Conservation (phyloP, 2,888 invertebrate genomes). For the Xestia rhomboidea region DNA sequence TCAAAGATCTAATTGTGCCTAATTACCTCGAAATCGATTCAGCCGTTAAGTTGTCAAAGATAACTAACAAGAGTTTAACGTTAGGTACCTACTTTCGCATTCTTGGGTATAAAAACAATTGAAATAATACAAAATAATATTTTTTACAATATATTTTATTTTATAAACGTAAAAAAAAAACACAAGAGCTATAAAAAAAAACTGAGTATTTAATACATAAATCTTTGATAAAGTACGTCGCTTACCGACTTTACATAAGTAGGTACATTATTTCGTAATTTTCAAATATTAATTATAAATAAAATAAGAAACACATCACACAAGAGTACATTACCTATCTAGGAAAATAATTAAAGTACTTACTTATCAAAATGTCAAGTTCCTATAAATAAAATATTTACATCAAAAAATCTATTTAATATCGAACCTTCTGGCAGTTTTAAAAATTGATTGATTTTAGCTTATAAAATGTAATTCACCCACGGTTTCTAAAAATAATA, state of each 20-base stretch:
- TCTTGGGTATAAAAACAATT: background rate
- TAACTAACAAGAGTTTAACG: background rate
- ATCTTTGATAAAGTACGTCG: slow-evolving; percentile 48
- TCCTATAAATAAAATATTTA: slow-evolving; percentile 38
- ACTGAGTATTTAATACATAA: slow-evolving; percentile 55
- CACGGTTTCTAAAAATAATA: background rate
- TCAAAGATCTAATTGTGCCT: background rate
- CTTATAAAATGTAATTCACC: background rate
- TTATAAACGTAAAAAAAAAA: slow-evolving; percentile 57
- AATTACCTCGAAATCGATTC: background rate
- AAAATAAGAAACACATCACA: slow-evolving; percentile 29
- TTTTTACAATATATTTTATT: slow-evolving; percentile 38
- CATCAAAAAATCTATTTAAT: slow-evolving; percentile 15
- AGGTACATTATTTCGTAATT: slow-evolving; percentile 15
- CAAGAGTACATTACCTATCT: slow-evolving; percentile 23
- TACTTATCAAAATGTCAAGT: slow-evolving; percentile 20
- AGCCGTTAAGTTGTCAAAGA: background rate
- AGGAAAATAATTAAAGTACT: slow-evolving; percentile 22
- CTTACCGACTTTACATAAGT: slow-evolving; percentile 22
- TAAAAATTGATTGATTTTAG: background rate
- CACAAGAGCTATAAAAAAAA: slow-evolving; percentile 29
- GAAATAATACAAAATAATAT: background rate
- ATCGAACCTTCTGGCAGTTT: slow-evolving; percentile 30
- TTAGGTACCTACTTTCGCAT: too few species aligned
- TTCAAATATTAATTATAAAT: slow-evolving; percentile 8